A percentile compares a stretch with the other conserved stretches of the same genome.
phyloP scores from a whole-genome alignment of 2,888 invertebrate species.

The Notocelia uddmanniana region DNA sequence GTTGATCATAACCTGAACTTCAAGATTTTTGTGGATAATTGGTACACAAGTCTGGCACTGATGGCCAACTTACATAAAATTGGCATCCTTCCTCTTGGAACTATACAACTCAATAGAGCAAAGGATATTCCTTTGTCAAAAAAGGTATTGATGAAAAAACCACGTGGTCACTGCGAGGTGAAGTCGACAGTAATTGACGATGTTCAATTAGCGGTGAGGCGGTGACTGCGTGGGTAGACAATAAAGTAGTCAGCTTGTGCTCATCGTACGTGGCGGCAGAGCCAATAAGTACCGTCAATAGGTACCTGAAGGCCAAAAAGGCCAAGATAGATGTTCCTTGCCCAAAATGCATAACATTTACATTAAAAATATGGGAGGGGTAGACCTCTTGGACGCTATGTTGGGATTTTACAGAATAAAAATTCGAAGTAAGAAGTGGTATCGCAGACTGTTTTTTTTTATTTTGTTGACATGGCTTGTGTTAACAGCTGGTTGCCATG shows the following conservation, averaged over 20 bases:
- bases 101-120: constrained; percentile 45
- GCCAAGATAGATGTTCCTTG: constrained; percentile 50
- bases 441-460: no score
- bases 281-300: background rate
- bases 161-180: constrained; percentile 41
- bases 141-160: constrained; percentile 41
- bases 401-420: no score
- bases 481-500: no score
- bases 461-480: no score
- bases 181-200: constrained; percentile 41
- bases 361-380: no score
- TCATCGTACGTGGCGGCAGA: constrained; percentile 49
- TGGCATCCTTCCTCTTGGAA: constrained; percentile 48
- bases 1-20: constrained; percentile 50
- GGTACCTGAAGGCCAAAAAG: constrained; percentile 1
- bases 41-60: constrained; percentile 49
- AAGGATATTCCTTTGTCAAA: constrained; percentile 24
- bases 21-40: constrained; percentile 51
- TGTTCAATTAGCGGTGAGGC: constrained; percentile 42
- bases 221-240: constrained; percentile 51
- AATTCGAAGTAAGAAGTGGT: no score
- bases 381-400: no score
- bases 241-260: constrained; percentile 50
- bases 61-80: constrained; percentile 47
- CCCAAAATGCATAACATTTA: constrained; percentile 47